Evolutionary conservation across 2,113 vertebrate species (phyloP).

Genomic region (Oreotragus oreotragus): DNA sequence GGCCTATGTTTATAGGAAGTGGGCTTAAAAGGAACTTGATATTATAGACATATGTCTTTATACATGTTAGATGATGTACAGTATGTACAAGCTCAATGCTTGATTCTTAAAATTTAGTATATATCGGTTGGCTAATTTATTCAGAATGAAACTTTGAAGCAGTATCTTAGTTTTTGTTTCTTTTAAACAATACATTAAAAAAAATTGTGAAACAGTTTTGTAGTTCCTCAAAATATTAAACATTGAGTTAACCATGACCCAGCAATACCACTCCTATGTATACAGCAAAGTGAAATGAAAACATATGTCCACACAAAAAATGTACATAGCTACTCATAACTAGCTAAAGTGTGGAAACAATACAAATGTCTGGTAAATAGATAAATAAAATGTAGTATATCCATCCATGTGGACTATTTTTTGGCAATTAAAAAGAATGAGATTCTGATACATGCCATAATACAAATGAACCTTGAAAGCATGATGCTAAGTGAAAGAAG

Average conservation of each 20-base stretch:
- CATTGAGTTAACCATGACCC: background rate
- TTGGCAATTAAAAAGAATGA: background rate
- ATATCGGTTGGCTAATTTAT: background rate
- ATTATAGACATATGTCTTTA: background rate
- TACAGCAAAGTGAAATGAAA: constrained; percentile 8
- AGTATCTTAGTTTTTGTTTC: background rate
- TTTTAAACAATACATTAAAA: background rate
- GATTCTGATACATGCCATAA: background rate
- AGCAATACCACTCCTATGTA: background rate
- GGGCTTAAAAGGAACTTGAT: background rate
- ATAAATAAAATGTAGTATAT: background rate
- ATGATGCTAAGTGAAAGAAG: background rate
- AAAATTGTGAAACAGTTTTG: constrained; percentile 10
- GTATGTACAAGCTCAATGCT: background rate
- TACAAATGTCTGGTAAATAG: background rate
- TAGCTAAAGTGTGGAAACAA: background rate
- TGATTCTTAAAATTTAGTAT: constrained; percentile 19
- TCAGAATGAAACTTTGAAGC: constrained; percentile 20
- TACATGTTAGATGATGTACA: background rate
- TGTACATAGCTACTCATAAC: background rate
- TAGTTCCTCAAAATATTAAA: constrained; percentile 18
- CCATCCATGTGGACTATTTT: background rate
- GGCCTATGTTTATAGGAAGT: background rate
- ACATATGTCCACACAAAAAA: background rate
- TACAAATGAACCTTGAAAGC: constrained; percentile 5